Base-by-base conservation (phyloP, 2,797 vertebrate genomes). In the Lophius americanus region DNA sequence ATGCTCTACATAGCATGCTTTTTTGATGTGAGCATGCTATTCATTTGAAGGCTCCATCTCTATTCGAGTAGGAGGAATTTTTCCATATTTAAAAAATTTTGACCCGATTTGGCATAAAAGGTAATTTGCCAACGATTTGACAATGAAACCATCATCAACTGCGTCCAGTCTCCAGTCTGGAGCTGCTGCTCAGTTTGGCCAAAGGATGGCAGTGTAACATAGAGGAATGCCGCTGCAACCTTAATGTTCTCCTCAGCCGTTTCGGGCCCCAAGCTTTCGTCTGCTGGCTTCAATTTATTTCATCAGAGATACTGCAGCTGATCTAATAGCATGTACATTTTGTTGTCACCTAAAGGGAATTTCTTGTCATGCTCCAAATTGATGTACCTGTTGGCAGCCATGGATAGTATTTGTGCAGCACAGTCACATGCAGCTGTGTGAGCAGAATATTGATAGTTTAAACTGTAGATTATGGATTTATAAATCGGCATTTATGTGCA, bases 261-360 rank as follows among this genome's bases (percentile, higher is more conserved):
- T 64, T 44, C 63, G 64, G 79, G 70, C 76, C 88, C 54, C 59
- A 58, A 6, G 88, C 85, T 79, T 79, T 88, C 84, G 86, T 90
- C 86, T 86, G 82, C 68, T 88, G 85, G 79, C 88, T 87, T 83
- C 85, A 82, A 79, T 90, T 89, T 85, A 84, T 89, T 88, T 86
- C 88, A 88, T 88, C 87, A 72, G 86, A 84, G 78, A 66, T 83
- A 82, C 85, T 74, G 84, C 84, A 79, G 85, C 84, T 85, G 80
- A 88, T 91, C 87, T 89, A 88, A 90, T 86, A 77, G 85, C 89
- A 79, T 89, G 88, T 85, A 86, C 85, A 82, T 86, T 86, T 77
- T 76, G 85, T 79, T 88, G 82, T 91, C 85, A 86, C 88, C 88
- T 76, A 62, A 84, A 87, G 88, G 85, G 83, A 84, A 79, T 84